Evolutionary conservation across 2,888 invertebrate genomes (phyloP).

Genomic region (Thereva nobilitata): DNA sequence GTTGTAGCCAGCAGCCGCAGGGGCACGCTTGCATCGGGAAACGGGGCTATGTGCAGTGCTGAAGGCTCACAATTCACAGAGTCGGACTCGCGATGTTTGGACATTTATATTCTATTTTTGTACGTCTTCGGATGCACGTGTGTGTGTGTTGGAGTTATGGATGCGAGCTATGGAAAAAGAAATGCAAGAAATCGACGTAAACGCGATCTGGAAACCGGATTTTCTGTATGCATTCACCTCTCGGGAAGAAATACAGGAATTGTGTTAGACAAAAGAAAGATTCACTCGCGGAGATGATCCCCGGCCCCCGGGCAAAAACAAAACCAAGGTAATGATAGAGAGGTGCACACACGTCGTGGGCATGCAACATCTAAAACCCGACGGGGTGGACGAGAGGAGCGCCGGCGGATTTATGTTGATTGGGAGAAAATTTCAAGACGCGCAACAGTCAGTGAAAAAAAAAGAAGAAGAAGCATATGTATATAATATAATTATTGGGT

Average conservation of each 20-base stretch:
- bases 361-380: too few species aligned
- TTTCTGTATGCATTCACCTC: constrained; percentile 19
- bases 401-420: too few species aligned
- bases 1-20: background rate
- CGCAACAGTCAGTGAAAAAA: too few species aligned
- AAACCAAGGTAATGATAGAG: constrained; percentile 1
- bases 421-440: too few species aligned
- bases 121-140: constrained; percentile 10
- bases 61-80: too few species aligned
- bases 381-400: too few species aligned
- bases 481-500: too few species aligned
- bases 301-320: constrained; percentile 12
- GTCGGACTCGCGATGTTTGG: too few species aligned
- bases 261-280: constrained; percentile 32
- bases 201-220: constrained; percentile 27
- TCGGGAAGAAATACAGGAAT: constrained; percentile 4
- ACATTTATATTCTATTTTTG: constrained; percentile 12
- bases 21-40: too few species aligned
- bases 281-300: constrained; percentile 4
- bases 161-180: constrained; percentile 1
- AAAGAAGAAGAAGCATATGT: too few species aligned
- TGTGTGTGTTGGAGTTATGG: too few species aligned
- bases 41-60: too few species aligned
- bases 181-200: constrained; percentile 21
- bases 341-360: constrained; percentile 9